Base-by-base conservation (phyloP, 2,797 vertebrate species). In the Protosalanx chinensis region DNA sequence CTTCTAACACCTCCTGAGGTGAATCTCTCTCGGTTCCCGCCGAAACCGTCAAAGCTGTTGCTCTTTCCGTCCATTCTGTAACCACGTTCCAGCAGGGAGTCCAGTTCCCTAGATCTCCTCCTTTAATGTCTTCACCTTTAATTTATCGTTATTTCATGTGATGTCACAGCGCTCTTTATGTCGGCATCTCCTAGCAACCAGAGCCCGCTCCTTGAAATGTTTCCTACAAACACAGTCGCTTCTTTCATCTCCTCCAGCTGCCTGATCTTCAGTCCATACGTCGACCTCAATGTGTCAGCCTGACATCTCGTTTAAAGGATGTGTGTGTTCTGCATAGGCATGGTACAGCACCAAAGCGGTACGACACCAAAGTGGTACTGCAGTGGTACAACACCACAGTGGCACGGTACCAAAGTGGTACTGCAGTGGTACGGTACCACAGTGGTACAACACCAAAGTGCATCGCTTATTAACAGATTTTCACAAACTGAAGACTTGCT, bases 231-330 rank as follows among this genome's bases (percentile, higher is more conserved):
- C 27, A 29, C 46, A 51, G 57, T 29, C 29, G 20, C 3, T 69
- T 49, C 76, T 79, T 83, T 72, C 46, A 82, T 81, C 64, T 79
- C 51, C 56, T 8, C 35, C 71, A 3, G 20, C 18, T 74, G 76
- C 58, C 76, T 79, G 64, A 71, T 77, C 56, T 61, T 73, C 53
- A 65, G 67, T 76, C 57, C 61, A 72, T 59, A 58, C 29, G 64
- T 71, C 58, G 70, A 13, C 75, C 73, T 73, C 61, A 76, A 82
- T 83, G 64, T 84, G 72, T 82, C 77, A 79, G 6, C 4, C 37
- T 67, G 68, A 67, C 70, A 68, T 41, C 16, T 37, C n/a, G 58
- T 35, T 79, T 82, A 58, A 77, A 77, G 61, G 10, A 32, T 62
- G 30, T 33, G 60, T 62, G 60, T 33, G 60, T 32, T 46, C 41